Base-by-base conservation (phyloP, 2,888 invertebrate species). In the Meghimatium bilineatum region DNA sequence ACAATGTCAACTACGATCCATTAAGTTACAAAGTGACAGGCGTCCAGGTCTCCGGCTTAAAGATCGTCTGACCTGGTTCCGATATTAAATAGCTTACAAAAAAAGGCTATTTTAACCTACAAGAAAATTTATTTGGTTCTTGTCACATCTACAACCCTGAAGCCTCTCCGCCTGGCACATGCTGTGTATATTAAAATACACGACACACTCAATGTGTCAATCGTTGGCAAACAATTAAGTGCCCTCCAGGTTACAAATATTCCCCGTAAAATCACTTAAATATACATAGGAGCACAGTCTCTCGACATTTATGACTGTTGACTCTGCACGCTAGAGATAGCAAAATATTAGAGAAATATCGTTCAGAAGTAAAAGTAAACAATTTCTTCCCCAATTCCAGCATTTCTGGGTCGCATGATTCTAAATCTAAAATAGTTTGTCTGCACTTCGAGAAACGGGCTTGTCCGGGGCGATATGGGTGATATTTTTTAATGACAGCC, bases 261-360 rank as follows among this genome's bases (percentile, higher is more conserved):
- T 3, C 23, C 56, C 23, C 56, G 56, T 56, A 23, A 56, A 56
- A 20, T 56, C 3, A 56, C 56, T 56, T 56, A 56, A 56, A 63
- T 29, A 63, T 29, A 63, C 63, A 29, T 63, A 23, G 5, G n/a
- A 63, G 29, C 63, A 5, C 10, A 5, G 10, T 5, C 5, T 5
- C n/a, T 3, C n/a, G 69, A 69, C 69, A 38, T 69, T 71, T 71
- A 71, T 71, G 38, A 12, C 12, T 26, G 71, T 44, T 26, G 44
- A 29, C 26, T 38, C 2, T n/a, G 71, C 36, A 32, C 12, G 34
- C 38, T 44, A 10, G 38, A 1, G 38, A 26, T 34, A n/a, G 20
- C 52, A 49, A 75, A 75, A 75, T 75, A 56, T 75, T 38, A 60
- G 36, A 34, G 34, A 77, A 77, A 77, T 52, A 56, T 32, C 60